phyloP scores from a whole-genome alignment of 1,140 invertebrate genomes.

The Drosophila busckii region DNA sequence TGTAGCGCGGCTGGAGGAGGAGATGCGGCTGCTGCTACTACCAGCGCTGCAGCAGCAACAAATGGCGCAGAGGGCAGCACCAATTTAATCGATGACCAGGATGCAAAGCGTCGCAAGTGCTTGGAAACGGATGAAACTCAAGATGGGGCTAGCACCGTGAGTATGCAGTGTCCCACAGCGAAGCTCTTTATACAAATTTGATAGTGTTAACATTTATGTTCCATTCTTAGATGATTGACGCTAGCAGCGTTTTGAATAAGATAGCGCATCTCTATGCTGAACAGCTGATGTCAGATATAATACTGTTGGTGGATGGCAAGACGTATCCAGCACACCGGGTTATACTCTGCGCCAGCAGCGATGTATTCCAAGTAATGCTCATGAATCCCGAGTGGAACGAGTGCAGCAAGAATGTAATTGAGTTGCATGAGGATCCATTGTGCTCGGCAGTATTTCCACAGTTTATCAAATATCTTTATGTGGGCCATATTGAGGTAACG shows the following conservation, averaged over 20 bases:
- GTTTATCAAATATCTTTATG: conserved; percentile 96
- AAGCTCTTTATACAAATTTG: not conserved
- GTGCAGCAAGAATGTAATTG: conserved; percentile 90
- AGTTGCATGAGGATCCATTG: conserved; percentile 90
- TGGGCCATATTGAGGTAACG: conserved; percentile 92
- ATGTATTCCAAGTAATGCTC: conserved; percentile 97
- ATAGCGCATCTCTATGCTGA: conserved; percentile 91
- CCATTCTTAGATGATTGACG: conserved; percentile 88
- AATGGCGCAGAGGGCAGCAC: conserved; percentile 20
- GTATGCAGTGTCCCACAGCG: conserved; percentile 18
- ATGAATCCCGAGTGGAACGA: conserved; percentile 96
- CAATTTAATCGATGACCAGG: conserved; percentile 46
- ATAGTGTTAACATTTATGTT: not conserved
- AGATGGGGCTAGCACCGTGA: conserved; percentile 61
- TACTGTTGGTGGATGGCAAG: conserved; percentile 87
- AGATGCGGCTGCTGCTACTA: conserved; percentile 4
- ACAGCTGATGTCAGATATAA: conserved; percentile 91
- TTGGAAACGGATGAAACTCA: conserved; percentile 53
- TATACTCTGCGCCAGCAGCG: conserved; percentile 95
- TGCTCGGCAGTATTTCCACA: conserved; percentile 92
- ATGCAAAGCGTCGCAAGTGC: conserved; percentile 60
- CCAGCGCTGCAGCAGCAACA: not conserved
- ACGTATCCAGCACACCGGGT: conserved; percentile 93
- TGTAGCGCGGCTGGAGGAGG: conserved; percentile 7
- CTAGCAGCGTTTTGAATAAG: conserved; percentile 87